These are phyloP conservation scores for Lophochroa leadbeateri DNA, from an alignment of 2,113 vertebrate species.

Conservation along the genomic window DNA sequence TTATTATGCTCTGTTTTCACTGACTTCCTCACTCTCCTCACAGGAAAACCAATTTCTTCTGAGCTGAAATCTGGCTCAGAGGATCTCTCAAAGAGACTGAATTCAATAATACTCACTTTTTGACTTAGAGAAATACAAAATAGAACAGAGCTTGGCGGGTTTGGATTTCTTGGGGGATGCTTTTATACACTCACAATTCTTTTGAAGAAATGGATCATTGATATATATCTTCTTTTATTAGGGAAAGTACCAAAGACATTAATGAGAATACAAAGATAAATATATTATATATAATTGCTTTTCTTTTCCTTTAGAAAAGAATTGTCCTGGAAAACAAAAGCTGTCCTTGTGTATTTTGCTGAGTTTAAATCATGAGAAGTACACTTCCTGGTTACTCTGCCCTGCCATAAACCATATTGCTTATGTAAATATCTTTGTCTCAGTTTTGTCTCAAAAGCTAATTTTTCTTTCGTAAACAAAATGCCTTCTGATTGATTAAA, in stretches of 20 bases:
- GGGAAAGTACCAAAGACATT: not conserved
- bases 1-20: not conserved
- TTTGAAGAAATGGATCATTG: not conserved
- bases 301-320: not conserved
- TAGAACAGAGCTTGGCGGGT: not conserved
- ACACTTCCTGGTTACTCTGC: not conserved
- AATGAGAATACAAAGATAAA: not conserved
- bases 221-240: not conserved
- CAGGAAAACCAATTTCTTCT: conserved; percentile 13
- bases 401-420: not conserved
- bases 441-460: not conserved
- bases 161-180: not conserved
- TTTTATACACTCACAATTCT: not conserved
- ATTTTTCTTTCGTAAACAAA: not conserved
- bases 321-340: not conserved
- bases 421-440: not conserved
- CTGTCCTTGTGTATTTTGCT: not conserved
- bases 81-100: not conserved
- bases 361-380: not conserved
- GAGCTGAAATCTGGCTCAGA: not conserved
- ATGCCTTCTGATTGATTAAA: not conserved
- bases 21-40: not conserved
- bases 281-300: not conserved
- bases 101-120: not conserved
- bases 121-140: not conserved